Base-by-base conservation (phyloP, 2,888 invertebrate genomes). In the Spodoptera picta region DNA sequence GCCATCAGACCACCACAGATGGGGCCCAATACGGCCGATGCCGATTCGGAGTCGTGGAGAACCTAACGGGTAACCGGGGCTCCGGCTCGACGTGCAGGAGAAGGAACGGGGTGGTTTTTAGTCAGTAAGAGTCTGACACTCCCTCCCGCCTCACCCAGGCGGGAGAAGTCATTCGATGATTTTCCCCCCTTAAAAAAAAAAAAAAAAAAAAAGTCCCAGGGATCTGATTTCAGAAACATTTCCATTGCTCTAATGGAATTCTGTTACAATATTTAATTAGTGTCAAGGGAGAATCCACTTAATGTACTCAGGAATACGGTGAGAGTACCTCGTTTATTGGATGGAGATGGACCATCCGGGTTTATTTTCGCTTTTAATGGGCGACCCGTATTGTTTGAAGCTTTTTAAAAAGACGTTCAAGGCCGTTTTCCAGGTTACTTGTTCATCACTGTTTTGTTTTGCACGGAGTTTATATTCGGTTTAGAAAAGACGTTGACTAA, bases 181-280 rank as follows among this genome's bases (percentile, higher is more conserved):
- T n/a, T n/a, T n/a, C n/a, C n/a, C n/a, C n/a, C n/a, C n/a, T n/a
- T n/a, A n/a, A n/a, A n/a, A n/a, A n/a, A n/a, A n/a, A n/a, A n/a
- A n/a, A n/a, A n/a, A n/a, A n/a, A n/a, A n/a, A n/a, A n/a, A n/a
- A 45, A 68, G 58, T 61, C 42, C 41, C 46, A 47, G 9, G 9
- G 24, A 56, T 74, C 55, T 57, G 51, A 63, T 70, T 71, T 43
- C 74, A 45, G 53, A 56, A 60, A 58, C 24, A 69, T 75, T 75
- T 53, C 48, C 36, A 51, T 56, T n/a, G 1, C 14, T 54, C 7
- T 57, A 58, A 57, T 47, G 24, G n/a, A 74, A 73, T 64, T 64
- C 36, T 53, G 65, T 48, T 36, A 36, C 48, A 47, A 46, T 64
- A 60, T 75, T 70, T 72, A 75, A 72, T 72, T 75, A 75, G 75